Evolutionary conservation across 2,113 vertebrate genomes (phyloP), one percentile per base, ranked within the genome.

Genomic region (Willisornis vidua): DNA sequence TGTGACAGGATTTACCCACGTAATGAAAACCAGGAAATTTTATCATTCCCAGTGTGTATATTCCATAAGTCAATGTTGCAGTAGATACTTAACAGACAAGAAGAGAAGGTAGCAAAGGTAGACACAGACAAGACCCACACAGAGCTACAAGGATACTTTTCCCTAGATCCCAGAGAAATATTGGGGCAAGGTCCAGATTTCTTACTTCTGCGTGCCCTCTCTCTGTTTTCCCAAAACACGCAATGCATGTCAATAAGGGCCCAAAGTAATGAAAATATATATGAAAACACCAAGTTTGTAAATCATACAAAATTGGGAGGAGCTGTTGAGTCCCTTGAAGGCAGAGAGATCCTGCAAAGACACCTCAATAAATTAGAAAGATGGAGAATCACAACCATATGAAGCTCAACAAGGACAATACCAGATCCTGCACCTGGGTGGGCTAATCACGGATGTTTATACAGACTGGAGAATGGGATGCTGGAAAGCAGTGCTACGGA

Each of bases 401-500:
- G 31, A 59, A 45, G 26, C 25, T 52, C 25, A 37, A 35, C 9
- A 19, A 12, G 13, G 20, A 41, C 37, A 46, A 14, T 33, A 26
- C 1, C 0, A 2, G 41, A 55, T 55, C 55, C 28, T 55, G 33
- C 8, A 39, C 14, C 17, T 84, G 22, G 26, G 10, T 7, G 3
- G 39, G 26, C 3, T 3, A 72, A 37, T 10, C 28, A 20, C 7
- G 7, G 10, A 31, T 14, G 17, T 7, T 37, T 3, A 3, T 19
- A 55, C 22, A 65, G 58, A 22, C 14, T 5, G 3, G n/a, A 26
- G 33, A 85, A 26, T 9, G 31, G 26, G 58, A 48, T 7, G 5
- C 22, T 55, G 41, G 28, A 55, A 29, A 55, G 6, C 22, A 48
- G 18, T 37, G 14, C 14, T 9, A 8, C 0, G 0, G 13, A 46